Conservation (phyloP, 1,140 invertebrate species). For the Apis mellifera region DNA sequence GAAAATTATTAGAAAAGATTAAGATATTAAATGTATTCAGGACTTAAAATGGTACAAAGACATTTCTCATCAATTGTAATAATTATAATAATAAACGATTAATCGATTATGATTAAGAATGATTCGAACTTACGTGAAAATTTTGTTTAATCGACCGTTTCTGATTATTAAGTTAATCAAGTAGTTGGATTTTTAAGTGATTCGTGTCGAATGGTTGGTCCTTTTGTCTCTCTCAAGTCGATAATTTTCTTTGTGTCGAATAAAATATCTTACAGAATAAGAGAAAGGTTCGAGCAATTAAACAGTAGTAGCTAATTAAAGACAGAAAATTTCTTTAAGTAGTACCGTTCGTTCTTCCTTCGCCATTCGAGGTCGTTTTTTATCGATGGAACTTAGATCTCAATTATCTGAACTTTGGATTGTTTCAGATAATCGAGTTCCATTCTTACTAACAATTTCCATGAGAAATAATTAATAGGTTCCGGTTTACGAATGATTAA, state of each 20-base stretch:
- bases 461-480: background rate
- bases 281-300: background rate
- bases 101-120: too few species aligned
- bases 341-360: background rate
- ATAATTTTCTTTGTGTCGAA: background rate
- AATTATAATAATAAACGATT: too few species aligned
- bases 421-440: slow-evolving; percentile 1
- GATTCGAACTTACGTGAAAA: background rate
- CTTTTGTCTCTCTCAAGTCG: background rate
- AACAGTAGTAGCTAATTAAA: background rate
- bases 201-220: background rate
- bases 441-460: background rate
- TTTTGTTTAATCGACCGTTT: background rate
- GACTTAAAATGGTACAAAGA: too few species aligned
- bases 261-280: background rate
- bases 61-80: too few species aligned
- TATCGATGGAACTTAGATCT: background rate
- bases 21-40: too few species aligned
- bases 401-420: background rate
- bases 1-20: too few species aligned
- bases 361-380: background rate
- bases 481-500: background rate
- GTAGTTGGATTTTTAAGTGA: background rate
- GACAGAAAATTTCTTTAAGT: background rate
- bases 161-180: background rate